Conservation (phyloP, 2,888 invertebrate species). For the Epinotia brunnichana region DNA sequence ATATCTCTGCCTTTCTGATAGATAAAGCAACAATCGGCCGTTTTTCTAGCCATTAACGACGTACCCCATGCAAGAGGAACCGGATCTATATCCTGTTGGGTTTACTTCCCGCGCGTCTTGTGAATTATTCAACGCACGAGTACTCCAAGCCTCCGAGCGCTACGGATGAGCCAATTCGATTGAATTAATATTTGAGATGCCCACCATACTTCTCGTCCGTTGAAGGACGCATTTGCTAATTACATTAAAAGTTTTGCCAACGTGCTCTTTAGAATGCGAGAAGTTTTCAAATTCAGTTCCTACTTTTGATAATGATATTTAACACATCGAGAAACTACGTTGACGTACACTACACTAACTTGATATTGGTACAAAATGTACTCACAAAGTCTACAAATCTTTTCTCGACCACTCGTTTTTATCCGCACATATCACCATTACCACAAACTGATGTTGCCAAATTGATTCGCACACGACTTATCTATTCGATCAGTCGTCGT, state of each 20-base stretch:
- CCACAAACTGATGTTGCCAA: conserved; percentile 20
- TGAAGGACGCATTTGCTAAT: conserved; percentile 26
- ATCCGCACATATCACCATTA: conserved; percentile 3
- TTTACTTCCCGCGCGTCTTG: conserved; percentile 59
- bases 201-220: neutral
- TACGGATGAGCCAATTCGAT: conserved; percentile 36
- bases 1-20: neutral
- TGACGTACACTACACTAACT: neutral
- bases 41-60: conserved; percentile 6
- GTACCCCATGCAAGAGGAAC: conserved; percentile 57
- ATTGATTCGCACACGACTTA: conserved; percentile 23
- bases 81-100: conserved; percentile 77
- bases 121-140: conserved; percentile 71
- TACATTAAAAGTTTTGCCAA: conserved; percentile 11
- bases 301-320: no score
- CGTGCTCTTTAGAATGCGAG: neutral
- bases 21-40: neutral
- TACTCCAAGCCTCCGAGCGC: conserved; percentile 45
- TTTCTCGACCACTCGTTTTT: neutral
- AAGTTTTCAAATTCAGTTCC: neutral
- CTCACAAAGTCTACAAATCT: neutral
- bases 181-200: conserved; percentile 40
- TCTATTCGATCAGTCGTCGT: conserved; percentile 4
- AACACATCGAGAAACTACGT: neutral
- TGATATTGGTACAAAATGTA: neutral